A percentile compares a stretch with the other conserved stretches of the same genome.
Conservation (phyloP, 2,113 vertebrate genomes). For the Meleagris gallopavo region DNA sequence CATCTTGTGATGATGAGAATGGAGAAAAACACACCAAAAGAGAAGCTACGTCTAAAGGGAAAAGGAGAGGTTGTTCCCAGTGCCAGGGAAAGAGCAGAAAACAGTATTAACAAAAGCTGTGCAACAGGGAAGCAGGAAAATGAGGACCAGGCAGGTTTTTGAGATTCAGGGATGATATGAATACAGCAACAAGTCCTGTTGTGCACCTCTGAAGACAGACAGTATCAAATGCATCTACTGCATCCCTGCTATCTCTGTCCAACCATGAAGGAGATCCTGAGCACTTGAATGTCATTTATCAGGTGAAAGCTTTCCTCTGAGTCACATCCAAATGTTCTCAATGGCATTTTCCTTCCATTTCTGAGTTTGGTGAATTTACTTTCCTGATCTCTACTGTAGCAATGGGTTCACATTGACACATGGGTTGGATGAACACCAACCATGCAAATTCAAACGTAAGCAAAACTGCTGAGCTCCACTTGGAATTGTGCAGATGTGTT, state of each 20-base stretch:
- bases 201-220: neutral
- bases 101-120: neutral
- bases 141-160: neutral
- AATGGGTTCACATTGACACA: neutral
- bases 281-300: neutral
- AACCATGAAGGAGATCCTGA: fast-evolving
- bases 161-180: neutral
- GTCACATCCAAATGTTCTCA: neutral
- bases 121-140: neutral
- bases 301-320: neutral
- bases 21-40: neutral
- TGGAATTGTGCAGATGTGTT: neutral
- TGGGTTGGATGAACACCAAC: neutral
- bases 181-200: neutral
- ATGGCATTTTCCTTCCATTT: neutral
- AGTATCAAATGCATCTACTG: neutral
- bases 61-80: neutral
- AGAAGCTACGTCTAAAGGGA: neutral
- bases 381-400: neutral
- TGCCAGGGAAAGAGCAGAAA: neutral
- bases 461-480: neutral
- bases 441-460: neutral
- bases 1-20: neutral
- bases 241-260: neutral
- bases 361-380: neutral